These are phyloP conservation scores for Alloplasta piceator DNA, from an alignment of 2,888 invertebrate species.

Conservation along the genomic window DNA sequence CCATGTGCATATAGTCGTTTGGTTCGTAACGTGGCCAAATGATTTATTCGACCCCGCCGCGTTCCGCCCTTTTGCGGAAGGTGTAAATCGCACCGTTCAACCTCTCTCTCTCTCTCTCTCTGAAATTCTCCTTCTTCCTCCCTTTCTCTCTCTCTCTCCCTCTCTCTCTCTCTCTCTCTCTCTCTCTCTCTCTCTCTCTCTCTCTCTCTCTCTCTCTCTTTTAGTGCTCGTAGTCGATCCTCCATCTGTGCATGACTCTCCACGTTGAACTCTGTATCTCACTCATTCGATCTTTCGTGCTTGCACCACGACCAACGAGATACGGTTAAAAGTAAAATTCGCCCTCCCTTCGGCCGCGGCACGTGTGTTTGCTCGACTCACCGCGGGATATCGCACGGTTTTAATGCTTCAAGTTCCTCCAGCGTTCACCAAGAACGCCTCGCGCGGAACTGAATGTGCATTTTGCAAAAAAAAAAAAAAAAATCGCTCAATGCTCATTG, in stretches of 20 bases:
- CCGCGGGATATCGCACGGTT: constrained; percentile 37
- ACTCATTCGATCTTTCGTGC: constrained; percentile 2
- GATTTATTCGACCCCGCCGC: constrained; percentile 71
- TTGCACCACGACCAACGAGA: constrained; percentile 13
- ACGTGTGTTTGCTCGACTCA: constrained; percentile 39
- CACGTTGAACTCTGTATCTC: constrained; percentile 13
- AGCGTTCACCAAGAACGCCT: no score
- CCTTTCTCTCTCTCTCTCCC: constrained; percentile 40
- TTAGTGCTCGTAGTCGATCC: no score
- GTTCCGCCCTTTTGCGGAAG: constrained; percentile 70
- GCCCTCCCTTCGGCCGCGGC: constrained; percentile 29
- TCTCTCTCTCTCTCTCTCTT: no score
- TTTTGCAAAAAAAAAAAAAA: no score
- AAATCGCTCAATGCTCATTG: no score
- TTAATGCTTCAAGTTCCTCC: constrained; percentile 3
- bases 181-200: no score
- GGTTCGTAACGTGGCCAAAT: constrained; percentile 57
- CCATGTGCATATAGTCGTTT: constrained; percentile 11
- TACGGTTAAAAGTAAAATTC: constrained; percentile 27
- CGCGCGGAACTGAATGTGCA: no score
- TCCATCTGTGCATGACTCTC: background rate
- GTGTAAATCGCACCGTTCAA: constrained; percentile 71
- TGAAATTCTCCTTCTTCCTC: no score
- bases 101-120: constrained; percentile 44
- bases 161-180: constrained; percentile 3